Percentiles rank a stretch among this genome's conserved stretches.
Evolutionary conservation across 2,888 invertebrate genomes (phyloP).

Genomic region (Drosophila siamana): DNA sequence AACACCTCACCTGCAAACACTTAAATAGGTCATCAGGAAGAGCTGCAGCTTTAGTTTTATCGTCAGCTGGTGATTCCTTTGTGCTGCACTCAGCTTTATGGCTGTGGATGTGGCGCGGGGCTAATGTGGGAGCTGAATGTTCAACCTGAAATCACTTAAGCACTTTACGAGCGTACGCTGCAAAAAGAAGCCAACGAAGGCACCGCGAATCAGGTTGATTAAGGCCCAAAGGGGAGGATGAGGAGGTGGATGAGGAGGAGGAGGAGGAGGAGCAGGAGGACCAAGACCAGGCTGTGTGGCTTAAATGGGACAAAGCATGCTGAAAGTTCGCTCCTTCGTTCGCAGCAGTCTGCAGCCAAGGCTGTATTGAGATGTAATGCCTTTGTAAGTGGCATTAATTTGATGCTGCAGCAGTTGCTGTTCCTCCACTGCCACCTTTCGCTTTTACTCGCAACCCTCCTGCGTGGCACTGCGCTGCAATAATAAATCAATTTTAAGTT

Average conservation of each 20-base stretch:
- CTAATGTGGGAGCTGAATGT: constrained; percentile 16
- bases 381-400: constrained; percentile 68
- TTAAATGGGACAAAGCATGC: constrained; percentile 24
- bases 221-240: background rate
- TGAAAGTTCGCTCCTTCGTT: constrained; percentile 34
- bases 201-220: constrained; percentile 1
- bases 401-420: constrained; percentile 44
- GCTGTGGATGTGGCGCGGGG: background rate
- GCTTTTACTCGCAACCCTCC: background rate
- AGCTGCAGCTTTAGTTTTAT: constrained; percentile 22
- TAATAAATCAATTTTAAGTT: constrained; percentile 72
- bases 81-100: constrained; percentile 12
- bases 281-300: background rate
- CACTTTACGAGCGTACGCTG: constrained; percentile 44
- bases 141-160: constrained; percentile 67
- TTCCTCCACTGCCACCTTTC: too few relatives aligned
- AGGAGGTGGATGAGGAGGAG: background rate
- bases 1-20: constrained; percentile 33
- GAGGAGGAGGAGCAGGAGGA: background rate
- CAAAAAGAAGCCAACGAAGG: constrained; percentile 28
- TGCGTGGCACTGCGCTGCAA: constrained; percentile 42
- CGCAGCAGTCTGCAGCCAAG: constrained; percentile 17
- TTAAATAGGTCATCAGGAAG: constrained; percentile 19
- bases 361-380: constrained; percentile 58
- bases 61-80: constrained; percentile 25